A percentile compares a stretch with the other conserved stretches of the same genome.
phyloP scores from a whole-genome alignment of 2,797 vertebrate genomes.

The Coregonus ussuriensis region DNA sequence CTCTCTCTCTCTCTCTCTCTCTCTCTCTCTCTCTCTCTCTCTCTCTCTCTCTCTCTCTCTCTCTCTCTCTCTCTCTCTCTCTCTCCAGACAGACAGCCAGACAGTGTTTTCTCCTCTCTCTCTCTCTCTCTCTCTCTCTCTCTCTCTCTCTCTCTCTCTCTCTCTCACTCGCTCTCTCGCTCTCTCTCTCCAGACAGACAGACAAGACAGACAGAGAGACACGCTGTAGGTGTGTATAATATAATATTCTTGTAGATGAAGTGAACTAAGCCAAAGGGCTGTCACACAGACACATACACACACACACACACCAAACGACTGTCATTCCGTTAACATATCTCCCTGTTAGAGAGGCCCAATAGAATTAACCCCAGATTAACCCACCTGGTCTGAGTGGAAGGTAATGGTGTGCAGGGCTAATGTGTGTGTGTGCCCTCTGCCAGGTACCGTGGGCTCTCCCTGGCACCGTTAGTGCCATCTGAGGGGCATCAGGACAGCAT shows the following conservation, averaged over 20 bases:
- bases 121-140: no score
- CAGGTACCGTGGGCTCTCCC: slow-evolving; percentile 68
- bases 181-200: no score
- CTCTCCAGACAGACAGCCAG: no score
- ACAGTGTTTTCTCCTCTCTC: no score
- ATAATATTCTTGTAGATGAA: neutral
- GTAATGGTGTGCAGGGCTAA: slow-evolving; percentile 68
- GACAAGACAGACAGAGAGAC: neutral
- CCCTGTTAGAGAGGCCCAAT: slow-evolving; percentile 58
- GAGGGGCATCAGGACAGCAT: slow-evolving; percentile 56
- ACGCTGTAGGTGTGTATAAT: neutral
- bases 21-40: no score
- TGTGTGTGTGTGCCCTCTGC: slow-evolving; percentile 61
- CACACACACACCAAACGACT: slow-evolving; percentile 20
- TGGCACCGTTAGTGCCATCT: slow-evolving; percentile 62
- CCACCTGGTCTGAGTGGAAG: slow-evolving; percentile 64
- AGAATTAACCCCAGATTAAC: slow-evolving; percentile 77
- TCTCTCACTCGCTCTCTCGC: no score
- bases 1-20: no score
- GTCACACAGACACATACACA: no score
- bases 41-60: no score
- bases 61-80: no score
- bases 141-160: no score
- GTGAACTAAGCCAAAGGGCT: neutral
- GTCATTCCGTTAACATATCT: slow-evolving; percentile 60